phyloP scores from a whole-genome alignment of 2,888 invertebrate species.

The Aproaerema taeniolella region DNA sequence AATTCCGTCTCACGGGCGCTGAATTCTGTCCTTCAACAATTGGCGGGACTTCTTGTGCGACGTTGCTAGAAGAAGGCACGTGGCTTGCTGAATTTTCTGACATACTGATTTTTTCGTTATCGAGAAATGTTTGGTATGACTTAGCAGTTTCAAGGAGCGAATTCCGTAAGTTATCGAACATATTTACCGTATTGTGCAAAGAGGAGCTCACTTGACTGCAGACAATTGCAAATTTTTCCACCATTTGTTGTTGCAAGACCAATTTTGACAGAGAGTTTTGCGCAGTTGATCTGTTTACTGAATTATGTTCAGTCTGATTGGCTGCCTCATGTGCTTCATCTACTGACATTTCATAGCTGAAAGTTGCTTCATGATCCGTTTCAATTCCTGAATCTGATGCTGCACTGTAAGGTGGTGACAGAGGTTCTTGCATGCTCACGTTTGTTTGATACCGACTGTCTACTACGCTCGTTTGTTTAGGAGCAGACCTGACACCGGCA shows the following conservation, averaged over 20 bases:
- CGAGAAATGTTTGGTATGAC: conserved; percentile 5
- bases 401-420: too few species aligned
- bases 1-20: background rate
- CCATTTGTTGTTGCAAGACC: background rate
- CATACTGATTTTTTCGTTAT: conserved; percentile 1
- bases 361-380: conserved; percentile 1
- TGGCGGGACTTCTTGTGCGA: conserved; percentile 2
- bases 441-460: too few species aligned
- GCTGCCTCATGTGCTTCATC: conserved; percentile 1
- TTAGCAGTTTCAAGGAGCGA: conserved; percentile 3
- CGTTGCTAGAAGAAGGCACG: conserved; percentile 2
- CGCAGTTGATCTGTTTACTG: too few species aligned
- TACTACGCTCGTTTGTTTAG: too few species aligned
- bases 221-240: background rate
- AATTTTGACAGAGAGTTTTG: background rate
- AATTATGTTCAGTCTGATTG: background rate
- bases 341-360: background rate
- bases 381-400: conserved; percentile 2
- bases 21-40: conserved; percentile 4
- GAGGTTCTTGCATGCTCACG: too few species aligned
- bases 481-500: background rate
- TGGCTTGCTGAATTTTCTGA: conserved; percentile 4
- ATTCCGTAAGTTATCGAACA: conserved; percentile 6
- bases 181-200: conserved; percentile 4
- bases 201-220: conserved; percentile 4